phyloP scores from a whole-genome alignment of 2,113 vertebrate species.

The Albula glossodonta region DNA sequence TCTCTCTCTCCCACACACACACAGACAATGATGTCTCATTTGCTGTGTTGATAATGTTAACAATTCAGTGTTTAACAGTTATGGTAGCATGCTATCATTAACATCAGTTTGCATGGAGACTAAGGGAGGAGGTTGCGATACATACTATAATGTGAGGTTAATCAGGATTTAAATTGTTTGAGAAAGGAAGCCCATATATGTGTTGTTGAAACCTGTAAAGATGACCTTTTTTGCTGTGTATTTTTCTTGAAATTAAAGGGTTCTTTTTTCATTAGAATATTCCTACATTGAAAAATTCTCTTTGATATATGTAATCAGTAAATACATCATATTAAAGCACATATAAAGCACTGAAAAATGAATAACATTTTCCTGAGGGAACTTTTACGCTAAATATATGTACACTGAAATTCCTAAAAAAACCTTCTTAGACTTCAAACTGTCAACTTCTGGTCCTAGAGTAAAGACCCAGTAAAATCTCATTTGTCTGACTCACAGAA shows the following conservation, averaged over 20 bases:
- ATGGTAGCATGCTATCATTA: no score
- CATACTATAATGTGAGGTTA: not conserved
- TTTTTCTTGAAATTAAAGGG: no score
- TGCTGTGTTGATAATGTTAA: not conserved
- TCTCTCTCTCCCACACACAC: no score
- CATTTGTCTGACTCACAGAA: slow-evolving; percentile 29
- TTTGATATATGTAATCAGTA: not conserved
- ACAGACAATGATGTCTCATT: not conserved
- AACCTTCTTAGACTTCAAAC: slow-evolving; percentile 28
- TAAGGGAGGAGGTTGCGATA: not conserved
- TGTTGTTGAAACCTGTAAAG: no score
- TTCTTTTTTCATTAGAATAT: not conserved
- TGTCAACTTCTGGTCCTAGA: slow-evolving; percentile 45
- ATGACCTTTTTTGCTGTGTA: no score
- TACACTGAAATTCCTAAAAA: not conserved
- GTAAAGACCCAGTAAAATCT: slow-evolving; percentile 54
- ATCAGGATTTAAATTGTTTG: no score
- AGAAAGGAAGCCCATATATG: no score
- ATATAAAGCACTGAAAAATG: no score
- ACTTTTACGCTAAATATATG: no score
- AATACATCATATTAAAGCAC: slow-evolving; percentile 6
- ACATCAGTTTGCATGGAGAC: no score
- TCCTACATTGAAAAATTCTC: not conserved
- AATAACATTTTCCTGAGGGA: no score
- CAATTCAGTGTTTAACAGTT: no score